Conservation (phyloP, 2,797 vertebrate species). For the Trachops cirrhosus region DNA sequence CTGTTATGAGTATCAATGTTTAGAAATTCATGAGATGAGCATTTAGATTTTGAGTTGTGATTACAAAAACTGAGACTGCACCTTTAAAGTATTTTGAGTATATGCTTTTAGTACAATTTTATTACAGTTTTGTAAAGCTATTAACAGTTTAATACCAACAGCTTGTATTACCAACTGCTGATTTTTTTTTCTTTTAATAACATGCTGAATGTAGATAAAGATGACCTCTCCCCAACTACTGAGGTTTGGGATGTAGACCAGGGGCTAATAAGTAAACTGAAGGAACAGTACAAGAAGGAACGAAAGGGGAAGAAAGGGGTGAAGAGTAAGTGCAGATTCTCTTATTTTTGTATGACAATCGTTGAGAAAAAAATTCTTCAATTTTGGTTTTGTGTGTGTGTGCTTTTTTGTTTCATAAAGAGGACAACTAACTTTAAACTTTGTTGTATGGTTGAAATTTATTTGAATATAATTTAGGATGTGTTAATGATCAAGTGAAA, state of each 20-base stretch:
- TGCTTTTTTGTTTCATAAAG: conserved; percentile 71
- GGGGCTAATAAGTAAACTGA: conserved; percentile 90
- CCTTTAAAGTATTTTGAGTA: conserved; percentile 83
- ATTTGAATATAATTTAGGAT: conserved; percentile 19
- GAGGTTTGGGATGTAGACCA: conserved; percentile 91
- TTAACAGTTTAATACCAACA: conserved; percentile 81
- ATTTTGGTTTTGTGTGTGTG: conserved; percentile 49
- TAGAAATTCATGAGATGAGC: conserved; percentile 67
- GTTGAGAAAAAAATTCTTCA: conserved; percentile 65
- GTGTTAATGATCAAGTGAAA: conserved; percentile 21
- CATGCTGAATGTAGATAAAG: conserved; percentile 91
- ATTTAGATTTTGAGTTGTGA: conserved; percentile 70
- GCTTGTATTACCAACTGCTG: conserved; percentile 86
- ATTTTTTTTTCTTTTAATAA: conserved; percentile 88
- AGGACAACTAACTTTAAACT: conserved; percentile 86
- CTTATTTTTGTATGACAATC: conserved; percentile 76
- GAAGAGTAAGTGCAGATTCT: conserved; percentile 89
- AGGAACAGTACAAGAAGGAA: conserved; percentile 91
- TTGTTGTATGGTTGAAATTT: conserved; percentile 72
- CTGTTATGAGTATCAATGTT: conserved; percentile 67
- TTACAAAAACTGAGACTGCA: conserved; percentile 81
- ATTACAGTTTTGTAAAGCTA: conserved; percentile 79
- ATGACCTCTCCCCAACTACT: conserved; percentile 89
- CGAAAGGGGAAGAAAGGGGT: conserved; percentile 90
- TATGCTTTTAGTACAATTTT: conserved; percentile 76